Conservation (phyloP, 2,797 vertebrate species). For the Acrossocheilus fasciatus region DNA sequence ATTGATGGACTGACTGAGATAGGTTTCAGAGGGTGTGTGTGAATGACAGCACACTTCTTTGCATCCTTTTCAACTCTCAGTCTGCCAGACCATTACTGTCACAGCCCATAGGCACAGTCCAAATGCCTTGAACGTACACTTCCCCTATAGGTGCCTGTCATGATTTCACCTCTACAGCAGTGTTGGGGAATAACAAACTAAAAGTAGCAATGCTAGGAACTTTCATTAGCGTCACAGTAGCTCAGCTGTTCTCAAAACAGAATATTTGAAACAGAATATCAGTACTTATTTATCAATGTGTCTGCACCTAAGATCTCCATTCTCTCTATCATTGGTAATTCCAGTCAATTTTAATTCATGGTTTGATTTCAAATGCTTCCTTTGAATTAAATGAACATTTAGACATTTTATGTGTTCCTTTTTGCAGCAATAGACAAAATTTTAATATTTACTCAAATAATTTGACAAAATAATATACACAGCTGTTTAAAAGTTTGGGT, state of each 20-base stretch:
- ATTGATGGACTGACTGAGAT: constrained; percentile 45
- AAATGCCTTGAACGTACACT: background rate
- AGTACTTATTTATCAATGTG: background rate
- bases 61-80: constrained; percentile 26
- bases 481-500: too few species aligned
- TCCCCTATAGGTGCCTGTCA: constrained; percentile 8
- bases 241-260: background rate
- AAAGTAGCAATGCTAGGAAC: background rate
- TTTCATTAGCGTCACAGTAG: background rate
- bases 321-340: background rate
- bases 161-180: background rate
- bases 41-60: constrained; percentile 32
- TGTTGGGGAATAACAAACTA: background rate
- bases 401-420: background rate
- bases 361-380: background rate
- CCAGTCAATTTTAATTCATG: background rate
- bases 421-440: background rate
- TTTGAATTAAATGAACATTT: background rate
- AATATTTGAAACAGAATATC: too few species aligned
- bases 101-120: constrained; percentile 11
- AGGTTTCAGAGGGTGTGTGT: constrained; percentile 47
- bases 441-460: background rate
- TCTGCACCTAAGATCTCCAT: too few species aligned
- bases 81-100: constrained; percentile 45
- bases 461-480: background rate